Percentiles rank a stretch among this genome's conserved stretches.
These are phyloP conservation scores for Chloroceryle amazona DNA, from an alignment of 2,797 vertebrate genomes.

Conservation along the genomic window DNA sequence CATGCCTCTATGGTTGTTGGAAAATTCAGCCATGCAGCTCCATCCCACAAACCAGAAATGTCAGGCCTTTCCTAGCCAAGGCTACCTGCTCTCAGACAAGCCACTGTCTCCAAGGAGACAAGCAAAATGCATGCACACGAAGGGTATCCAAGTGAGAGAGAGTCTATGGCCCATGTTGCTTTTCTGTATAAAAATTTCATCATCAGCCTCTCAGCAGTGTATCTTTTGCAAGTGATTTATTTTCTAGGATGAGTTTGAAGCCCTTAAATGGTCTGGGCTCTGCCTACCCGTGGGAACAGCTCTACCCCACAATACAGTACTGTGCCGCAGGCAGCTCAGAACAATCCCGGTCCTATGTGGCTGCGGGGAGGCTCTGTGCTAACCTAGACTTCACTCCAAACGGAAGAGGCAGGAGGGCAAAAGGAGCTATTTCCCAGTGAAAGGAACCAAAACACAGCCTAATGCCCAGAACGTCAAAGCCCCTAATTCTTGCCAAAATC, in stretches of 20 bases:
- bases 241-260: background rate
- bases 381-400: background rate
- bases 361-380: background rate
- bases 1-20: background rate
- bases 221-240: background rate
- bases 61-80: slow-evolving; percentile 54
- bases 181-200: slow-evolving; percentile 28
- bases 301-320: accelerated
- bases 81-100: slow-evolving; percentile 59
- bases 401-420: background rate
- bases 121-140: slow-evolving; percentile 40
- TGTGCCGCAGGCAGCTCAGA: accelerated
- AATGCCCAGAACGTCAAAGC: background rate
- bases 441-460: background rate
- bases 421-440: background rate
- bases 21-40: slow-evolving; percentile 31
- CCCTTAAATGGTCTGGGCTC: background rate
- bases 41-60: slow-evolving; percentile 42
- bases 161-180: slow-evolving; percentile 5
- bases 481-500: background rate
- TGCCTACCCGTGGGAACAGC: background rate
- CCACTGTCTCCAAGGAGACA: slow-evolving; percentile 68
- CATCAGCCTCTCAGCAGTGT: background rate
- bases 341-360: accelerated
- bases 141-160: slow-evolving; percentile 61